phyloP scores from a whole-genome alignment of 2,113 vertebrate species.

The Pedionomus torquatus region DNA sequence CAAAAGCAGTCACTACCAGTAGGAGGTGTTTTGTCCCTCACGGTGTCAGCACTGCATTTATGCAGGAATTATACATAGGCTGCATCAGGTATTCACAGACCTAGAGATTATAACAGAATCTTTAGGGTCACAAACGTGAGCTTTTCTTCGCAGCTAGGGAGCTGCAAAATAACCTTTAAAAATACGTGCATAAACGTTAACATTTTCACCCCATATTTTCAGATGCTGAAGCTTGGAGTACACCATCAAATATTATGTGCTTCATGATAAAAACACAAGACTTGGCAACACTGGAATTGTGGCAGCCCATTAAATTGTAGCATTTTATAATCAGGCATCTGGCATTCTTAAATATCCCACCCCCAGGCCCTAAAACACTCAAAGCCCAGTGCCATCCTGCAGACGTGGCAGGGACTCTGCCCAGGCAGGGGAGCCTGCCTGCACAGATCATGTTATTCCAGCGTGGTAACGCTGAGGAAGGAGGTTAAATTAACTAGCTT shows the following conservation, averaged over 20 bases:
- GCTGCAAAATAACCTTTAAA: not conserved
- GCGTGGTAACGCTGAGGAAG: not conserved
- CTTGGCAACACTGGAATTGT: not conserved
- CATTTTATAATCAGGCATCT: not conserved
- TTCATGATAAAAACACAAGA: not conserved
- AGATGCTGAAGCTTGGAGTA: not conserved
- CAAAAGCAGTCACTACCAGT: not conserved
- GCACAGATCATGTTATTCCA: fast-evolving
- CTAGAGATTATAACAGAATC: not conserved
- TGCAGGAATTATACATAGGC: not conserved
- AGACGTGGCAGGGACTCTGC: not conserved
- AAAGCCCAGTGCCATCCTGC: not conserved
- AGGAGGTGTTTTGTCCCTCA: not conserved
- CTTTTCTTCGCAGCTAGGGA: not conserved
- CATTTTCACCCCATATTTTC: not conserved
- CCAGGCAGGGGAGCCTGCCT: not conserved
- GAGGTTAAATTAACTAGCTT: not conserved
- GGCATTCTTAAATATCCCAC: not conserved
- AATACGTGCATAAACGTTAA: not conserved
- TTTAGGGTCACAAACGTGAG: not conserved
- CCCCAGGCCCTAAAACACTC: not conserved
- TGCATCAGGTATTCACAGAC: not conserved
- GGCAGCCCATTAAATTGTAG: not conserved
- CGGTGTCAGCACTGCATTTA: not conserved
- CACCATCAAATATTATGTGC: not conserved